These are phyloP conservation scores for Botia almorhae DNA, from an alignment of 2,797 vertebrate genomes.

Conservation along the genomic window DNA sequence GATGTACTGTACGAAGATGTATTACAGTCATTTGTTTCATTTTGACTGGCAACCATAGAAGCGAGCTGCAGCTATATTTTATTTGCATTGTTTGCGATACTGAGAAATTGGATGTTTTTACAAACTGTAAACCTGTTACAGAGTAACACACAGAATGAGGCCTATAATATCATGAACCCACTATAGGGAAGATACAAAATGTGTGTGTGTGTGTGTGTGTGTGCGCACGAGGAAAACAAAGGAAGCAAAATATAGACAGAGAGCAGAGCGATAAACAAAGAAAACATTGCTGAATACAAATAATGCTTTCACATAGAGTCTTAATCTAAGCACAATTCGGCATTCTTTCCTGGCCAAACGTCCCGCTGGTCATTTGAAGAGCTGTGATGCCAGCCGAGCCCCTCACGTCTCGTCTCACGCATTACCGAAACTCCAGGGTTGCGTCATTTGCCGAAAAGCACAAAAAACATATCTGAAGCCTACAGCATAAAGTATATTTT, in stretches of 20 bases:
- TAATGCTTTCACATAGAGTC: constrained; percentile 10
- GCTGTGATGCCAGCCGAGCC: constrained; percentile 22
- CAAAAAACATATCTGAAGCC: constrained; percentile 24
- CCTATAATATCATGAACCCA: constrained; percentile 9
- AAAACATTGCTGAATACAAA: constrained; percentile 17
- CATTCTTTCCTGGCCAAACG: background rate
- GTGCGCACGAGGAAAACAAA: background rate
- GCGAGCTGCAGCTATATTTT: background rate
- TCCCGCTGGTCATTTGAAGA: constrained; percentile 40
- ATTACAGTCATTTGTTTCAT: background rate
- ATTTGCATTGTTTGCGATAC: background rate
- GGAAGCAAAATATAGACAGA: constrained; percentile 2
- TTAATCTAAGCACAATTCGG: constrained; percentile 20
- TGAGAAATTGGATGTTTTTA: background rate
- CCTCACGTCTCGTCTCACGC: background rate
- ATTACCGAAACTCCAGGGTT: constrained; percentile 16
- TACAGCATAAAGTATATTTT: background rate
- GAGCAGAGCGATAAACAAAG: background rate
- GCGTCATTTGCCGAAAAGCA: constrained; percentile 21
- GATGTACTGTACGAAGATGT: background rate
- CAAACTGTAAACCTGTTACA: background rate
- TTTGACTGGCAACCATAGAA: constrained; percentile 1
- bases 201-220: constrained; percentile 18
- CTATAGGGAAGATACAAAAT: background rate
- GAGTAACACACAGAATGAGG: background rate